A percentile compares a stretch with the other conserved stretches of the same genome.
Conservation (phyloP, 2,113 vertebrate species). For the Anhinga anhinga region DNA sequence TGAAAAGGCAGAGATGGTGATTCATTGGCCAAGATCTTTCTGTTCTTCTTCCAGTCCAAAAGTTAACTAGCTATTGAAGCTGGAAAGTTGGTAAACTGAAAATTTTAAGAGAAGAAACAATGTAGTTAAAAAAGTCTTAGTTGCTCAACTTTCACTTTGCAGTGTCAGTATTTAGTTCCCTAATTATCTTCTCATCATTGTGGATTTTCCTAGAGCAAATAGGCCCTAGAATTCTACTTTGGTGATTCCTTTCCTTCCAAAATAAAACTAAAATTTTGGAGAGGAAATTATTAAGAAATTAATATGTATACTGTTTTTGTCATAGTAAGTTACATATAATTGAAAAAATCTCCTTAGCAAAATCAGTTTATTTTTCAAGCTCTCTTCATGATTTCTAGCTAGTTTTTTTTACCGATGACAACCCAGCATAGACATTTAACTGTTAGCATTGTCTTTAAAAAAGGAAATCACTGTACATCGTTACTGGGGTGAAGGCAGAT, state of each 20-base stretch:
- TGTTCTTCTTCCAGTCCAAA: background rate
- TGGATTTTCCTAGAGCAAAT: background rate
- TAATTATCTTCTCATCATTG: background rate
- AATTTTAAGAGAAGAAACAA: background rate
- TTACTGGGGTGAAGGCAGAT: background rate
- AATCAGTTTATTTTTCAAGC: background rate
- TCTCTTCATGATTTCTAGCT: background rate
- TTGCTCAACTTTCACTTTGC: background rate
- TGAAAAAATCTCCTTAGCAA: background rate
- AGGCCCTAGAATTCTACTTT: background rate
- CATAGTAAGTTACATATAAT: background rate
- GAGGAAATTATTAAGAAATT: background rate
- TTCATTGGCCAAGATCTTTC: background rate
- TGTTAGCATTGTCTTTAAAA: background rate
- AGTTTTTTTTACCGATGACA: background rate
- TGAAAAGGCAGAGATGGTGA: background rate
- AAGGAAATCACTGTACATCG: background rate
- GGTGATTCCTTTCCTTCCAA: background rate
- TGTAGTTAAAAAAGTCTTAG: background rate
- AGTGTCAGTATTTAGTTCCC: background rate
- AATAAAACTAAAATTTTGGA: background rate
- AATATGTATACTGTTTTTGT: background rate
- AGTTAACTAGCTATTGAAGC: background rate
- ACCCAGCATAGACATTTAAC: background rate
- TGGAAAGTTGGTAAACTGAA: background rate